Percentiles rank a stretch among this genome's conserved stretches.
These are phyloP conservation scores for Synergus japonicus DNA, from an alignment of 2,888 invertebrate genomes.

Conservation along the genomic window DNA sequence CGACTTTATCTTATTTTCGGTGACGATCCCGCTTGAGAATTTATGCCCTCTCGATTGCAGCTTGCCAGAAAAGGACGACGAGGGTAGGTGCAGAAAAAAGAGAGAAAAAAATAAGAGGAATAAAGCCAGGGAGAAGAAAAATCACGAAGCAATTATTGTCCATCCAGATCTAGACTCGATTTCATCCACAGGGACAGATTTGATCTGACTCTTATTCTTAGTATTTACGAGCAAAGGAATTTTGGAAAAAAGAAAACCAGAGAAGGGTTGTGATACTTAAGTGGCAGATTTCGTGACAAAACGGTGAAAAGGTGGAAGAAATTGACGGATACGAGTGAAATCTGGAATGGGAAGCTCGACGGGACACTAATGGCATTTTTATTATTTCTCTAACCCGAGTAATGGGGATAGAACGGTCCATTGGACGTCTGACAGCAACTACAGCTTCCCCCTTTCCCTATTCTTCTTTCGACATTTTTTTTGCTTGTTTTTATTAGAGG, in stretches of 20 bases:
- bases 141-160: conserved; percentile 73
- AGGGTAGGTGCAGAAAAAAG: conserved; percentile 34
- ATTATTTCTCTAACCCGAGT: conserved; percentile 71
- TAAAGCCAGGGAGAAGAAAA: conserved; percentile 55
- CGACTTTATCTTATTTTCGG: conserved; percentile 75
- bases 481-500: conserved; percentile 51
- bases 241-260: conserved; percentile 51
- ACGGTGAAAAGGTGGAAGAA: conserved; percentile 46
- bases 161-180: conserved; percentile 68
- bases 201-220: conserved; percentile 61
- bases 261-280: conserved; percentile 73
- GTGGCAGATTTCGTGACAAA: conserved; percentile 56
- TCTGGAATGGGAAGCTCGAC: conserved; percentile 64
- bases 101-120: conserved; percentile 48
- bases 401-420: conserved; percentile 72
- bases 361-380: conserved; percentile 76
- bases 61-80: not conserved
- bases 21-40: conserved; percentile 72
- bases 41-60: conserved; percentile 70
- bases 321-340: conserved; percentile 60
- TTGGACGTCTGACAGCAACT: conserved; percentile 72
- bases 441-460: conserved; percentile 68
- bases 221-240: conserved; percentile 62
- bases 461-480: conserved; percentile 53
- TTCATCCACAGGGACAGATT: conserved; percentile 48